phyloP scores from a whole-genome alignment of 2,113 vertebrate species.

The Mystacornis crossleyi region DNA sequence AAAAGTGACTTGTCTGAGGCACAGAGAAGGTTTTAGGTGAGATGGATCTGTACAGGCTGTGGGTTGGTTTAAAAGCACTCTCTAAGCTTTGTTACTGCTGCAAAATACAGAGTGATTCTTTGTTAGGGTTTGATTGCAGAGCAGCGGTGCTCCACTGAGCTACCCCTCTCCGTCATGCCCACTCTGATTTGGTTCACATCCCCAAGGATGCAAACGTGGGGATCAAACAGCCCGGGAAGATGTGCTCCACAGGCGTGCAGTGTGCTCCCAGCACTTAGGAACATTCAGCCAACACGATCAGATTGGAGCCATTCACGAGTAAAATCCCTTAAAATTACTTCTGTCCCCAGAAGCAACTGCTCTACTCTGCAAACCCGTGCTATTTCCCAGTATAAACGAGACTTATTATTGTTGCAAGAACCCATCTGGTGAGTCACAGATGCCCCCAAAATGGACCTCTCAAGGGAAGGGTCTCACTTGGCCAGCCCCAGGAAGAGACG shows the following conservation, averaged over 20 bases:
- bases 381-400: background rate
- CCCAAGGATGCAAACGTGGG: accelerated
- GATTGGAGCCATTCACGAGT: background rate
- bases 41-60: accelerated
- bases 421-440: background rate
- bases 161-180: accelerated
- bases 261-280: background rate
- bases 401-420: background rate
- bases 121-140: background rate
- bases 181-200: background rate
- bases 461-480: background rate
- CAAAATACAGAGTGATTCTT: background rate
- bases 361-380: background rate
- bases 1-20: background rate
- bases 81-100: background rate
- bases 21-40: background rate
- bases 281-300: background rate
- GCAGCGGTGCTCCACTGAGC: background rate
- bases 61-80: background rate
- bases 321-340: background rate
- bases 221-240: background rate
- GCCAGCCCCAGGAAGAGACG: background rate
- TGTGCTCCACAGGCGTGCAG: background rate
- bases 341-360: background rate
- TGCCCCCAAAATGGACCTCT: background rate